Base-by-base conservation (phyloP, 2,888 invertebrate genomes). In the Congeria kusceri region DNA sequence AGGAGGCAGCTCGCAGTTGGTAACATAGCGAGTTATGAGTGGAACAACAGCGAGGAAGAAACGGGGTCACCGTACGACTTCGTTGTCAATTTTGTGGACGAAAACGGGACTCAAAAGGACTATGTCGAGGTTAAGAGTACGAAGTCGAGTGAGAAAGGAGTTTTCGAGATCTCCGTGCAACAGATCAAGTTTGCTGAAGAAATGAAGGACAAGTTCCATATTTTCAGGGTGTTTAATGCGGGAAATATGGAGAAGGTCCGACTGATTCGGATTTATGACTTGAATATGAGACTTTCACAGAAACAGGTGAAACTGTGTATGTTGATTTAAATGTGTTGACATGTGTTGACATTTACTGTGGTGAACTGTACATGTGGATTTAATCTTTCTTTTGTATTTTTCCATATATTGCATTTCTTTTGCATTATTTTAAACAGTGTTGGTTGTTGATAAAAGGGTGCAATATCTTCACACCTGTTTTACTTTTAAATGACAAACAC, bases 151-250 rank as follows among this genome's bases (percentile, higher is more conserved):
- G 80, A 86, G 27, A 92, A 92, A 71, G 89, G 89, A 46, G 85
- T 90, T 49, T 92, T 92, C 82, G 90, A 89, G 62, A 90, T 92
- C n/a, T 92, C 92, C 5, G 78, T 88, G 4, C 87, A 85, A 15
- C 90, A 93, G 82, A 80, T 93, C 7, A 80, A 88, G 67, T 92
- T 91, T 86, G 93, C 93, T 0, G 74, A 86, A 9, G 85, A 89
- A 44, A 75, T 87, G 25, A 84, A 83, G 23, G 87, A 88, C 20
- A 77, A 83, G n/a, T 93, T 87, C 71, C 90, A 92, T 66, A 85
- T 93, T 15, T 93, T 91, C 74, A 81, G 93, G 18, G 88, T 93
- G 27, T 93, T 89, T 67, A 91, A 89, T 79, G 92, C 91, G 0
- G 91, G 92, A 2, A 77, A 88, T 46, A 73, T 79, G 1, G 82